Conservation (phyloP, 2,797 vertebrate species). For the Megalops cyprinoides region DNA sequence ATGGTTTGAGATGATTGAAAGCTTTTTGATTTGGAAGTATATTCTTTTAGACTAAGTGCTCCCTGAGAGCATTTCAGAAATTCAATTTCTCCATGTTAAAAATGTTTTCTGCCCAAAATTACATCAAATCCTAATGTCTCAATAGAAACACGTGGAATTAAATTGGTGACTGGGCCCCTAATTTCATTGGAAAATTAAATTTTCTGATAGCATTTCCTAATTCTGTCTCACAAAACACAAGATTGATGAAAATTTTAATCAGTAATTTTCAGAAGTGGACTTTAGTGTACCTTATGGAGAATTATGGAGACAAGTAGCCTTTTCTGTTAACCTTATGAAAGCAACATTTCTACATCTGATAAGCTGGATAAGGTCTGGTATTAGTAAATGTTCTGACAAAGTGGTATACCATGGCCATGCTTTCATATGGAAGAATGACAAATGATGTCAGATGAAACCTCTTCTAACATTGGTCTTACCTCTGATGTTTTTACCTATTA, state of each 20-base stretch:
- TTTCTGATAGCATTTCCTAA: slow-evolving; percentile 97
- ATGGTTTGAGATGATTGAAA: slow-evolving; percentile 99
- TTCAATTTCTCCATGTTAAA: slow-evolving; percentile 98
- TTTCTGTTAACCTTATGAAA: slow-evolving; percentile 49
- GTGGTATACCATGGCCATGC: slow-evolving; percentile 25
- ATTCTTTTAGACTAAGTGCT: slow-evolving; percentile 99
- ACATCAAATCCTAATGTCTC: slow-evolving; percentile 99
- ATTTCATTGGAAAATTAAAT: slow-evolving; percentile 99
- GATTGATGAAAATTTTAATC: slow-evolving; percentile 97
- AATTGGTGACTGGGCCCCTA: slow-evolving; percentile 92
- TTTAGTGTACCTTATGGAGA: slow-evolving; percentile 76
- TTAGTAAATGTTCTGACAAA: slow-evolving; percentile 40
- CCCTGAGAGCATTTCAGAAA: slow-evolving; percentile 96
- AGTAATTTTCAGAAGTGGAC: slow-evolving; percentile 92
- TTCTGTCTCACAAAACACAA: slow-evolving; percentile 88
- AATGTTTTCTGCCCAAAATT: slow-evolving; percentile 96
- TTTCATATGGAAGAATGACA: neutral
- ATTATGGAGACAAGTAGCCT: slow-evolving; percentile 72
- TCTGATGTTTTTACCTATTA: neutral
- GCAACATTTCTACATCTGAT: slow-evolving; percentile 51
- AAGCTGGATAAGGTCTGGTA: slow-evolving; percentile 41
- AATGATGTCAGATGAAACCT: neutral
- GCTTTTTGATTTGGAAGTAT: slow-evolving; percentile 99
- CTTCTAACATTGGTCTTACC: neutral
- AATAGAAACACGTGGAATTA: slow-evolving; percentile 96